A percentile compares a stretch with the other conserved stretches of the same genome.
Evolutionary conservation across 2,113 vertebrate genomes (phyloP).

Genomic region (Rallus limicola): DNA sequence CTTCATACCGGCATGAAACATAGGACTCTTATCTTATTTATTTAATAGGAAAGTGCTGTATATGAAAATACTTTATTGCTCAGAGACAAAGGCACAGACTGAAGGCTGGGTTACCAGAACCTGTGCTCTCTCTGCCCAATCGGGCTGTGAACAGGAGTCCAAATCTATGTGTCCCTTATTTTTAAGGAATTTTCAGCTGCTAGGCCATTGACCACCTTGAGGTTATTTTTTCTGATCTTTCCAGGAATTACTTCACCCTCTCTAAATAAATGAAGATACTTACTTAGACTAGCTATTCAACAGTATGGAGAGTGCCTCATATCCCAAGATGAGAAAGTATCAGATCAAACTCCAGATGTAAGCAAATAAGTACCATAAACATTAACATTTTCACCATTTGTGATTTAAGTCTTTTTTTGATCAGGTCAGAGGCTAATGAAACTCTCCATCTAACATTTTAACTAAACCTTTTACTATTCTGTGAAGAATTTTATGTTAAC

Average conservation of each 20-base stretch:
- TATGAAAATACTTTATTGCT: background rate
- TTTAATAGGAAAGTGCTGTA: background rate
- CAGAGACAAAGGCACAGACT: background rate
- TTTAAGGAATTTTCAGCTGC: background rate
- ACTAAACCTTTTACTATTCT: background rate
- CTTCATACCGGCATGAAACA: background rate
- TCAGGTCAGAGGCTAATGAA: background rate
- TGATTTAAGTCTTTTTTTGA: background rate
- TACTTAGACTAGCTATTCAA: background rate
- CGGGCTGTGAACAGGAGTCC: background rate
- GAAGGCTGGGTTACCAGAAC: background rate
- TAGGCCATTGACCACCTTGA: background rate
- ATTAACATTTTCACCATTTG: background rate
- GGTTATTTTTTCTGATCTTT: background rate
- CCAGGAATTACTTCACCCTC: background rate
- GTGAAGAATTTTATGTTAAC: background rate
- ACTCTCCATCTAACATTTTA: background rate
- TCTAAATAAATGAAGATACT: background rate
- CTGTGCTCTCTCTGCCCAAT: background rate
- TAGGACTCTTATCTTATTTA: background rate
- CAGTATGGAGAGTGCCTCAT: background rate
- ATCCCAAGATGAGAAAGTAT: background rate
- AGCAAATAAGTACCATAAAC: background rate
- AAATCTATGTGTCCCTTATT: background rate
- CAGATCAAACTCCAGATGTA: background rate